These are phyloP conservation scores for Caenorhabditis sp. DNA, from an alignment of 2,888 invertebrate species.

Conservation along the genomic window DNA sequence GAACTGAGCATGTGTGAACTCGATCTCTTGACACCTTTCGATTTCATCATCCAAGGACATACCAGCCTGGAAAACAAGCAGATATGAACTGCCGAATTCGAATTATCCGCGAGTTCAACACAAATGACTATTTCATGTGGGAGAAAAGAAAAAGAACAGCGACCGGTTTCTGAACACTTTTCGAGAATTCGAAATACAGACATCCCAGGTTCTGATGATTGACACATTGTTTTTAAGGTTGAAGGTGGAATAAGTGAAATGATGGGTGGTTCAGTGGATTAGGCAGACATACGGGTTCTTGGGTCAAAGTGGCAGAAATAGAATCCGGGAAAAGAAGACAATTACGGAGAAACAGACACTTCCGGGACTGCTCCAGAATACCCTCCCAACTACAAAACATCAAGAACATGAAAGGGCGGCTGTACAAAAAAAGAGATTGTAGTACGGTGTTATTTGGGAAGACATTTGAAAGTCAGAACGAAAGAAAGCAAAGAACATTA, in stretches of 20 bases:
- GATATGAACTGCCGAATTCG: neutral
- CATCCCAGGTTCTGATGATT: neutral
- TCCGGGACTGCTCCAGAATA: neutral
- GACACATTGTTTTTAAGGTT: neutral
- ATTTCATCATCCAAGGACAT: slow-evolving; percentile 63
- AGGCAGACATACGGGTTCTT: no score
- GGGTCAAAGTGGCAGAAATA: no score
- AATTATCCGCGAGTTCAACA: neutral
- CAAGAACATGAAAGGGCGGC: neutral
- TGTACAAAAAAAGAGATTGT: neutral
- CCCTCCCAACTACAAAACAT: neutral
- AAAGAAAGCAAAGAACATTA: neutral
- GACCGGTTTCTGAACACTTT: neutral
- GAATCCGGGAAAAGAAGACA: neutral
- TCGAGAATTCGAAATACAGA: neutral
- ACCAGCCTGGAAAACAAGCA: slow-evolving; percentile 52
- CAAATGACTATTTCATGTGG: slow-evolving; percentile 1
- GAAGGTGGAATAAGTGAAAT: neutral
- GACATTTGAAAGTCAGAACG: neutral
- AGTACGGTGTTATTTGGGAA: neutral
- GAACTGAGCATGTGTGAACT: slow-evolving; percentile 71
- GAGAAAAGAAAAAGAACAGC: neutral
- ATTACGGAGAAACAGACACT: no score
- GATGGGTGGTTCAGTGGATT: neutral
- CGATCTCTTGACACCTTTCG: slow-evolving; percentile 54